Evolutionary conservation across 2,113 vertebrate genomes (phyloP).

Genomic region (Shinisaurus crocodilurus): DNA sequence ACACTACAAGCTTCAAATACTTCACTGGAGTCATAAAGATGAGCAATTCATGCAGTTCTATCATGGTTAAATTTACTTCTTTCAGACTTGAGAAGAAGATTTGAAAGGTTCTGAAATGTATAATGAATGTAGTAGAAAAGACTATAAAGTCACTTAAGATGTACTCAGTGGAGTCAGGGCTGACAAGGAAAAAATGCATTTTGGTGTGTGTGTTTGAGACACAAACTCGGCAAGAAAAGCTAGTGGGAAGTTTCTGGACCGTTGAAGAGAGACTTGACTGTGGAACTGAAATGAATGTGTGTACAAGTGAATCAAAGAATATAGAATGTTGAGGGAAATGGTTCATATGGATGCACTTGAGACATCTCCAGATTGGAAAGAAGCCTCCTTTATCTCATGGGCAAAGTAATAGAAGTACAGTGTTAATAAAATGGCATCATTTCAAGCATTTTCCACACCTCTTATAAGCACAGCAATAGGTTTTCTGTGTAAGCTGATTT

Average conservation of each 20-base stretch:
- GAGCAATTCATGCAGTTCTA: constrained; percentile 37
- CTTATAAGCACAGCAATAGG: background rate
- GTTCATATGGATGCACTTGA: background rate
- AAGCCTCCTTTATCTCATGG: background rate
- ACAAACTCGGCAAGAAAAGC: too few relatives aligned
- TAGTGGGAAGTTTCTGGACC: too few relatives aligned
- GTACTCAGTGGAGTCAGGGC: background rate
- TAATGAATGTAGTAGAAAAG: background rate
- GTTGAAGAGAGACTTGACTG: background rate
- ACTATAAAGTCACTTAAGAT: background rate
- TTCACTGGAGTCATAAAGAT: constrained; percentile 15
- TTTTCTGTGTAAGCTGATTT: background rate
- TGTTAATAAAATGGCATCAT: background rate
- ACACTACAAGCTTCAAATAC: background rate
- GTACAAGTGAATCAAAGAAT: background rate
- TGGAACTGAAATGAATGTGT: background rate
- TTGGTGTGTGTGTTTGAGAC: background rate
- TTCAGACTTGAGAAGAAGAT: constrained; percentile 44
- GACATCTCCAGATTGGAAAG: background rate
- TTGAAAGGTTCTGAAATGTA: constrained; percentile 34
- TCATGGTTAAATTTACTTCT: constrained; percentile 14
- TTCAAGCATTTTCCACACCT: background rate
- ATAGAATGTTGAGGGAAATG: background rate
- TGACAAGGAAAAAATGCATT: background rate
- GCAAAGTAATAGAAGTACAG: background rate